Conservation (phyloP, 1,140 invertebrate species). For the Chironomus tepperi region DNA sequence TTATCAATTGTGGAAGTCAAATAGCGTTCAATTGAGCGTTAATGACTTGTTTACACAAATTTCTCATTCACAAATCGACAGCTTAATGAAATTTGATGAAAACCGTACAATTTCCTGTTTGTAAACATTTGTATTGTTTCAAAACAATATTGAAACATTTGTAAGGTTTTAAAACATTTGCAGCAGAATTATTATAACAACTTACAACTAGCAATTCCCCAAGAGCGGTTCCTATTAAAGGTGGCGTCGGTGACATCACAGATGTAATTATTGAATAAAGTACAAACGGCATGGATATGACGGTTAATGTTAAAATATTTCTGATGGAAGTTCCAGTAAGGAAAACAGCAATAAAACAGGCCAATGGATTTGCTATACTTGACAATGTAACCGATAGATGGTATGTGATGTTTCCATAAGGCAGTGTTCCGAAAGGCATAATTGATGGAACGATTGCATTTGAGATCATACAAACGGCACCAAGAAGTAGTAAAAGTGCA, state of each 20-base stretch:
- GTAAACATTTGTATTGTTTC: too few relatives aligned
- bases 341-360: slow-evolving; percentile 72
- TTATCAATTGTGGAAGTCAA: too few relatives aligned
- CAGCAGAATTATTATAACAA: slow-evolving; percentile 29
- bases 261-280: slow-evolving; percentile 62
- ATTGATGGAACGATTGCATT: slow-evolving; percentile 77
- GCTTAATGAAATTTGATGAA: too few relatives aligned
- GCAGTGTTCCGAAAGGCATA: slow-evolving; percentile 79
- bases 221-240: slow-evolving; percentile 46
- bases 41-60: too few relatives aligned
- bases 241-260: slow-evolving; percentile 62
- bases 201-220: slow-evolving; percentile 65
- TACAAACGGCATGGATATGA: slow-evolving; percentile 46
- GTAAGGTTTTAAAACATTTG: too few relatives aligned
- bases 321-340: slow-evolving; percentile 50
- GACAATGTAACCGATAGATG: slow-evolving; percentile 72
- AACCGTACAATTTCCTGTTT: too few relatives aligned
- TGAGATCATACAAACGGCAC: slow-evolving; percentile 51
- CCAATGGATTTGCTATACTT: slow-evolving; percentile 75
- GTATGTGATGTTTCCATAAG: slow-evolving; percentile 75
- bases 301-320: slow-evolving; percentile 47
- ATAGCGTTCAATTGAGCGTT: too few relatives aligned
- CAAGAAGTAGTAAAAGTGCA: slow-evolving; percentile 47
- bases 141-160: too few relatives aligned
- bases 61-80: too few relatives aligned